Conservation (phyloP, 1,140 invertebrate genomes). For the Belonocnema kinseyi region DNA sequence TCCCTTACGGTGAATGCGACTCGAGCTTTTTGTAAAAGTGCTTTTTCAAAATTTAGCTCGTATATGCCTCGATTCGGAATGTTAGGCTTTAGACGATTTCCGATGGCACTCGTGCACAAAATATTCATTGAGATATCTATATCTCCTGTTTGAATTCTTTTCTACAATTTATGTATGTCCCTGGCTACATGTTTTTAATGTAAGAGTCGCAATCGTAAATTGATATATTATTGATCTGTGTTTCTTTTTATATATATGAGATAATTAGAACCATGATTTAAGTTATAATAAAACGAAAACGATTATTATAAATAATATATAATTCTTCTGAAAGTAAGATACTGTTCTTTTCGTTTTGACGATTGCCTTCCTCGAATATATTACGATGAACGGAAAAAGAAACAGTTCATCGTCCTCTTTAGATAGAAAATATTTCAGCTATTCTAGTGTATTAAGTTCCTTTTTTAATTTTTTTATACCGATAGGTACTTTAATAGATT, state of each 20-base stretch:
- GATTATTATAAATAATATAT: conserved; percentile 67
- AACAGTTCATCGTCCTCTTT: not conserved
- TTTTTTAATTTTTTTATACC: not conserved
- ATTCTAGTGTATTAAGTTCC: too few relatives aligned
- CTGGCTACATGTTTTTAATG: conserved; percentile 38
- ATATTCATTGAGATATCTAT: not conserved
- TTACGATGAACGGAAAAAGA: not conserved
- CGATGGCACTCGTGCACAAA: conserved; percentile 5
- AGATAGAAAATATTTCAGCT: too few relatives aligned
- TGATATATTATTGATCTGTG: conserved; percentile 60
- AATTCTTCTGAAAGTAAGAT: conserved; percentile 60
- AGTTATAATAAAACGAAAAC: conserved; percentile 54
- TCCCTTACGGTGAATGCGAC: conserved; percentile 29
- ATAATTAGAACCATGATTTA: conserved; percentile 52
- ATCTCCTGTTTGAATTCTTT: conserved; percentile 1
- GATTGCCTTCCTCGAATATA: conserved; percentile 46
- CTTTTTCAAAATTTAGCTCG: conserved; percentile 20
- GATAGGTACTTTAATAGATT: not conserved
- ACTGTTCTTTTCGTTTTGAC: conserved; percentile 56
- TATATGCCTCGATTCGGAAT: not conserved
- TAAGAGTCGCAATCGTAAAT: conserved; percentile 58
- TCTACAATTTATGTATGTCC: not conserved
- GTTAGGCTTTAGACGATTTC: not conserved
- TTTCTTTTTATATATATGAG: conserved; percentile 65
- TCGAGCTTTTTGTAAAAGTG: conserved; percentile 14